A percentile compares a stretch with the other conserved stretches of the same genome.
These are phyloP conservation scores for Oenanthe oenanthe DNA, from an alignment of 2,113 vertebrate genomes.

Conservation along the genomic window DNA sequence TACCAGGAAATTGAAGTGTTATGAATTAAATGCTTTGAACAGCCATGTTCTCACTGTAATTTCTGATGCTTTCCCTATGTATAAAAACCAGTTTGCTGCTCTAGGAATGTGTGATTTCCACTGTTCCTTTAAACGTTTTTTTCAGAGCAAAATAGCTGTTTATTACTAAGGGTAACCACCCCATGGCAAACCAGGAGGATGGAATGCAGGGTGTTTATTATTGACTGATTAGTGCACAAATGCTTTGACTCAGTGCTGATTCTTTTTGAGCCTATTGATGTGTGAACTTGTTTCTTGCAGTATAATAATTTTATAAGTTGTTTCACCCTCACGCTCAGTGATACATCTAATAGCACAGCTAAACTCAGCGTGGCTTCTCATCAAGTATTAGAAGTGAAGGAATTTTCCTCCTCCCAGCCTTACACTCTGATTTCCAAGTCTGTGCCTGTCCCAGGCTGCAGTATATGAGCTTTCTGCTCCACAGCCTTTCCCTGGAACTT, in stretches of 20 bases:
- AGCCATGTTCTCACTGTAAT: background rate
- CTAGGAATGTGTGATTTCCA: background rate
- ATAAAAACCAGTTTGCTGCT: background rate
- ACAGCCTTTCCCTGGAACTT: background rate
- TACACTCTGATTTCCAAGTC: background rate
- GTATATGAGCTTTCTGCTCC: background rate
- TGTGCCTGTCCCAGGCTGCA: background rate
- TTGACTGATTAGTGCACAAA: background rate
- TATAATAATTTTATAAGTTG: background rate
- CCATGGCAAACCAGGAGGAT: background rate
- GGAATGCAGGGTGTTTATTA: background rate
- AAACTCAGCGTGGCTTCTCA: background rate
- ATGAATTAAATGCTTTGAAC: background rate
- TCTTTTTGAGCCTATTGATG: background rate
- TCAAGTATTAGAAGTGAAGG: background rate
- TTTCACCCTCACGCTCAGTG: background rate
- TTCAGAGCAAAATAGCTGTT: background rate
- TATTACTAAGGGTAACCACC: background rate
- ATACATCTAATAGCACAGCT: background rate
- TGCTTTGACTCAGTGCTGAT: background rate
- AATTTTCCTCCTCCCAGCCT: background rate
- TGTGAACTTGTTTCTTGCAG: background rate
- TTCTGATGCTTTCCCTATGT: accelerated
- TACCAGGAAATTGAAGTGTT: background rate
- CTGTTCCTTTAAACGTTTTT: background rate